phyloP scores from a whole-genome alignment of 2,888 invertebrate genomes.

The Xylophagus ater region DNA sequence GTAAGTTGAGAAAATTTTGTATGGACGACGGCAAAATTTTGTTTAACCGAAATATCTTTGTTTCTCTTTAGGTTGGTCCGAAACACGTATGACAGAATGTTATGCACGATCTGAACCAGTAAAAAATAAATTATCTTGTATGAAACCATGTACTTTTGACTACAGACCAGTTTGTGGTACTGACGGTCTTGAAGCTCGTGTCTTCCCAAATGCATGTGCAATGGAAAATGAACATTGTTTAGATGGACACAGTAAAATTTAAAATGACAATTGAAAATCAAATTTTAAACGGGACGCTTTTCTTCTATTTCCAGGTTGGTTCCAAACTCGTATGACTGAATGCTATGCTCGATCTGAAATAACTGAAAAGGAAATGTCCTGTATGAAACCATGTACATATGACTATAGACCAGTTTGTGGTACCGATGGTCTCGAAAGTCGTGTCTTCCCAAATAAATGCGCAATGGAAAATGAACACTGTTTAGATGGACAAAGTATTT shows the following conservation, averaged over 20 bases:
- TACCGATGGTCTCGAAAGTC: constrained; percentile 5
- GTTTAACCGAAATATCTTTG: no score
- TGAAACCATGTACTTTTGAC: constrained; percentile 43
- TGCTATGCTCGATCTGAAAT: not conserved
- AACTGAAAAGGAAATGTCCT: not conserved
- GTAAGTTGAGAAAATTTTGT: no score
- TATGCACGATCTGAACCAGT: not conserved
- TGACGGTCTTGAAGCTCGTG: no score
- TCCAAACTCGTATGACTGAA: not conserved
- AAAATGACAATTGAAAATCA: no score
- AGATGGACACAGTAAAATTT: no score
- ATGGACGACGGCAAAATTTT: no score
- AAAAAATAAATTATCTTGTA: not conserved
- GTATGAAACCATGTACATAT: constrained; percentile 43
- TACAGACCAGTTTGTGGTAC: constrained; percentile 5
- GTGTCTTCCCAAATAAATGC: constrained; percentile 4
- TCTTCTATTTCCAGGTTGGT: not conserved
- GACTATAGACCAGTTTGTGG: constrained; percentile 6
- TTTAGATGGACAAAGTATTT: no score
- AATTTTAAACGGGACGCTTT: no score
- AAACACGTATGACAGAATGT: not conserved
- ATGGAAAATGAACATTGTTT: not conserved
- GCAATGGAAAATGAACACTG: constrained; percentile 5
- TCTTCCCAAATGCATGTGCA: no score
- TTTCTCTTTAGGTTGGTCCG: not conserved